Evolutionary conservation across 1,140 invertebrate genomes (phyloP).

Genomic region (Philopotamus ludificatus): DNA sequence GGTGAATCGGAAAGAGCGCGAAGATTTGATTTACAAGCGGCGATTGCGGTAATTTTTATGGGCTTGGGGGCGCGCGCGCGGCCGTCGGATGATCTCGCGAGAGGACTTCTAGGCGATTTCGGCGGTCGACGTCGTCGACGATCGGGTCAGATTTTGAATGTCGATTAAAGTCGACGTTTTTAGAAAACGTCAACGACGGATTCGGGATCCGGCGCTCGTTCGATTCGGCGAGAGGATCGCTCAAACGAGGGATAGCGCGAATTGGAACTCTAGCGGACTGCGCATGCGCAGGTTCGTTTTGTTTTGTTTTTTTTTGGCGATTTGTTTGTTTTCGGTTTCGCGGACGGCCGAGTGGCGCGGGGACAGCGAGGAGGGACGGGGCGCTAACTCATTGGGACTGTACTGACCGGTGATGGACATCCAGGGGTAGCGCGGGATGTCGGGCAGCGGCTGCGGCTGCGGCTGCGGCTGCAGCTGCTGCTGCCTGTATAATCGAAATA

Average conservation of each 20-base stretch:
- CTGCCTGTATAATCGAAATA: no score
- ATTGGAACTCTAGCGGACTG: background rate
- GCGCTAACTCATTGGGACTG: slow-evolving; percentile 15
- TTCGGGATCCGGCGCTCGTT: no score
- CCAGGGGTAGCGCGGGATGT: slow-evolving; percentile 93
- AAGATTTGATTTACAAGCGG: background rate
- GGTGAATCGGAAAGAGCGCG: background rate
- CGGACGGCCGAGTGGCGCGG: background rate
- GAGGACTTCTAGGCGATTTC: no score
- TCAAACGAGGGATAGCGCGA: background rate
- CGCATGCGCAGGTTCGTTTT: no score
- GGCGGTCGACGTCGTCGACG: background rate
- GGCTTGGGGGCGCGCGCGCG: background rate
- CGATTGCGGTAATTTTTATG: background rate
- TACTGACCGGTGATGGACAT: slow-evolving; percentile 94
- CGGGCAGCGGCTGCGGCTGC: slow-evolving; percentile 72
- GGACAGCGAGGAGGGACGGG: background rate
- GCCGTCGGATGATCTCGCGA: background rate
- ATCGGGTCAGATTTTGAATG: background rate
- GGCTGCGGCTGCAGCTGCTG: slow-evolving; percentile 59
- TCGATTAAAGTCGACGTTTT: no score
- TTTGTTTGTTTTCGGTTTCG: no score
- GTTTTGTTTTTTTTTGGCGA: no score
- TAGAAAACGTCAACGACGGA: no score
- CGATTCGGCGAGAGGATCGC: background rate